Percentiles rank a stretch among this genome's conserved stretches.
phyloP scores from a whole-genome alignment of 2,888 invertebrate genomes.

The Lasioglossum oenotherae region DNA sequence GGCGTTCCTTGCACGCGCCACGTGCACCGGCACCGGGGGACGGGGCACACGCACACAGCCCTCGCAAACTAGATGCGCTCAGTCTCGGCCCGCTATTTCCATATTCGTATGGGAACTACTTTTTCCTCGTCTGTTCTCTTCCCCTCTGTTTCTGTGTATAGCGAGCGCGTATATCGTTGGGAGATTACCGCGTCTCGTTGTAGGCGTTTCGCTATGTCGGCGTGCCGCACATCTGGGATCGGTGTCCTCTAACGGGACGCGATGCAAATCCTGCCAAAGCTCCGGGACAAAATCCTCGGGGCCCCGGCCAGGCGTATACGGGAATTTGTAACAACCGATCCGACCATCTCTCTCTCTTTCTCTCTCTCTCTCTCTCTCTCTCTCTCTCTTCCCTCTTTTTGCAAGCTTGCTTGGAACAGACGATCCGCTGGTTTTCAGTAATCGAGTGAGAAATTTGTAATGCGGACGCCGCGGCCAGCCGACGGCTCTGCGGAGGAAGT shows the following conservation, averaged over 20 bases:
- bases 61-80: conserved; percentile 65
- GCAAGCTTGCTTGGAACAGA: background rate
- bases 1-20: conserved; percentile 22
- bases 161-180: conserved; percentile 18
- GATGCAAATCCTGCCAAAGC: conserved; percentile 60
- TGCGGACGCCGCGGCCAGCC: background rate
- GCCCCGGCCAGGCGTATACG: background rate
- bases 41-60: conserved; percentile 32
- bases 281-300: conserved; percentile 43
- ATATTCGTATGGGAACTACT: conserved; percentile 72
- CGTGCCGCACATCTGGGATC: conserved; percentile 46
- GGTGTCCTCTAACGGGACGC: conserved; percentile 61
- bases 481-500: conserved; percentile 15
- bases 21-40: conserved; percentile 23
- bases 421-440: conserved; percentile 5
- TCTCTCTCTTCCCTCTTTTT: background rate
- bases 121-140: background rate
- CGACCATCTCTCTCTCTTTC: background rate
- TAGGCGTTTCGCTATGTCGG: conserved; percentile 47
- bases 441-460: conserved; percentile 24
- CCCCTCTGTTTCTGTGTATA: background rate
- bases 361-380: background rate
- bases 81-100: conserved; percentile 72
- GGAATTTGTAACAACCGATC: conserved; percentile 17
- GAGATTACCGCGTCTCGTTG: conserved; percentile 48